Conservation (phyloP, 2,113 vertebrate species). For the Osmerus eperlanus region DNA sequence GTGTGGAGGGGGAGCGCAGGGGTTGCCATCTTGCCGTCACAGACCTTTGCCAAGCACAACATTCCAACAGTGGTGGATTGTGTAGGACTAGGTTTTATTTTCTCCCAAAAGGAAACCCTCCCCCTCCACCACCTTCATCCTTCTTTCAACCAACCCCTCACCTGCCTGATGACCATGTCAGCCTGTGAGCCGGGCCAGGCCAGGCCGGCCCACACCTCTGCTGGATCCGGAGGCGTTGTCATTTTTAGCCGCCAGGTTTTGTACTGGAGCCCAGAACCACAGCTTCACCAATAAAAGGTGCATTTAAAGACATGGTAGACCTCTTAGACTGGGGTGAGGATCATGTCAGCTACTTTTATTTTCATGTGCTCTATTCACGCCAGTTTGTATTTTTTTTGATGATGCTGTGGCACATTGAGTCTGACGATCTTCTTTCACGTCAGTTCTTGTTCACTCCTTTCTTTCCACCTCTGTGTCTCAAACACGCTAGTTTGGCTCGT, state of each 20-base stretch:
- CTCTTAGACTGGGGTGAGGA: slow-evolving; percentile 21
- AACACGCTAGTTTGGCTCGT: too few species aligned
- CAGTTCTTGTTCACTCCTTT: not conserved
- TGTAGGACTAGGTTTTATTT: slow-evolving; percentile 53
- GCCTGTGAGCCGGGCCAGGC: not conserved
- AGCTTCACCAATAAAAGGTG: slow-evolving; percentile 22
- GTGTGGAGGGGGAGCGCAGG: not conserved
- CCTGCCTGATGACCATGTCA: slow-evolving; percentile 33
- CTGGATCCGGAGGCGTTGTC: slow-evolving; percentile 34
- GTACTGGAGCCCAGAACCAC: slow-evolving; percentile 2
- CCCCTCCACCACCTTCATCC: slow-evolving; percentile 18
- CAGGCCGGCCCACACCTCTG: slow-evolving; percentile 21
- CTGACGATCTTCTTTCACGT: not conserved
- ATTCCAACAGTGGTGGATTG: slow-evolving; percentile 64
- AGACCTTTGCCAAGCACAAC: slow-evolving; percentile 61
- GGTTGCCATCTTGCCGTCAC: slow-evolving; percentile 50
- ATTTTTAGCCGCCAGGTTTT: slow-evolving; percentile 40
- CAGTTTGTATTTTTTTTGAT: not conserved
- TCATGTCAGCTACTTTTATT: not conserved
- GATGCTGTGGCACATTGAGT: not conserved
- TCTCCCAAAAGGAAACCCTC: slow-evolving; percentile 43
- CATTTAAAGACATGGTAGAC: slow-evolving; percentile 14
- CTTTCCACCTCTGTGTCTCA: slow-evolving; percentile 1
- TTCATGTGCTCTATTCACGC: slow-evolving; percentile 4
- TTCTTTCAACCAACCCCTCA: slow-evolving; percentile 42